Conservation (phyloP, 1,140 invertebrate genomes). For the Asobara japonica region DNA sequence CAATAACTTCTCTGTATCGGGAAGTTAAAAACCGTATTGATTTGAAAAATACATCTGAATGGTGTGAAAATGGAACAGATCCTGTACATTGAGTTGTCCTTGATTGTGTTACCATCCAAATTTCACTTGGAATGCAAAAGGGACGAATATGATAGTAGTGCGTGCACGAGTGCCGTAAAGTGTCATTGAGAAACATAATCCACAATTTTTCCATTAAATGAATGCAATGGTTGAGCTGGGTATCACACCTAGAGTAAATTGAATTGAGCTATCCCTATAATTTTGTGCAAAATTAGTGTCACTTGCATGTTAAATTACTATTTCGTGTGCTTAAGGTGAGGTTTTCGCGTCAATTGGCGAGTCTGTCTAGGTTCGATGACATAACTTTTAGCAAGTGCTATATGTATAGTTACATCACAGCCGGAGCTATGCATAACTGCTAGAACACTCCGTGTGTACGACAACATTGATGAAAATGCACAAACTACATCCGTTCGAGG, state of each 20-base stretch:
- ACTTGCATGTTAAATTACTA: not conserved
- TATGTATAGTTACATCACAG: not conserved
- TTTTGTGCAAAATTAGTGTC: not conserved
- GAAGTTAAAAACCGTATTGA: not conserved
- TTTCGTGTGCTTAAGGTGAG: not conserved
- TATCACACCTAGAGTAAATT: not conserved
- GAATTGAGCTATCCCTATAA: not conserved
- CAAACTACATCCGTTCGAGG: not conserved
- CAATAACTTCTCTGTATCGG: not conserved
- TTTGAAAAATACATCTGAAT: not conserved
- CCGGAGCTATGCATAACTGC: not conserved
- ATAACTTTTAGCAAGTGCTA: not conserved
- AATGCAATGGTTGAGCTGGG: not conserved
- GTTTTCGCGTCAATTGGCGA: not conserved
- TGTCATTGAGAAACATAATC: not conserved
- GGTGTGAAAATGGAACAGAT: not conserved
- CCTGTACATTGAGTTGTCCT: not conserved
- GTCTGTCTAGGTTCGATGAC: not conserved
- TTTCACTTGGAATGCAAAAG: not conserved
- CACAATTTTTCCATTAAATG: slow-evolving; percentile 3
- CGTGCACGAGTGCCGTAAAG: not conserved
- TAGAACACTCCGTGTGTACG: not conserved
- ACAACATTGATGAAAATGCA: not conserved
- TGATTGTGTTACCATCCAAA: not conserved
- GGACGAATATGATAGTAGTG: not conserved